Base-by-base conservation (phyloP, 2,888 invertebrate species). In the Bugulina stolonifera region DNA sequence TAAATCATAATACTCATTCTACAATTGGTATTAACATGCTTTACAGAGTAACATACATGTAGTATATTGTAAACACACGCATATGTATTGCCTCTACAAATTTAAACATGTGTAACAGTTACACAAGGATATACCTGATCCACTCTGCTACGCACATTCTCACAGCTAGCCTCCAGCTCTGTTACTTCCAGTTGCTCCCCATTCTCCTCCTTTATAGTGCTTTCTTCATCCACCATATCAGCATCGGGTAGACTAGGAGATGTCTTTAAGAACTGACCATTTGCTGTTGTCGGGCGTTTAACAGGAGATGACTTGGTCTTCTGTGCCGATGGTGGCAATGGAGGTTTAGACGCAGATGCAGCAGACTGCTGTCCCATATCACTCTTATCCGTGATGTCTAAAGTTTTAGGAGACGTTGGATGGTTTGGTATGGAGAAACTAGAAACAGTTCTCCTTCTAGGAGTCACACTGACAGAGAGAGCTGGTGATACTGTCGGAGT, bases 211-310 rank as follows among this genome's bases (percentile, higher is more conserved):
- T n/a, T n/a, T n/a, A n/a, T 57, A 14, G 57, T n/a, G n/a, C 5
- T 57, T n/a, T 23, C 3, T 5, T 25, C 57, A 5, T 55, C 23
- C 32, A 14, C n/a, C 14, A 27, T 14, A 14, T 32, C 32, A 10
- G 27, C 27, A 32, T 25, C 64, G 3, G 64, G 64, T 2, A 25
- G 32, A 2, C 2, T 64, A 64, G 27, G 3, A 34, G 64, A 2
- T 27, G 64, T 64, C 32, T 32, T 64, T 29, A 64, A 32, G n/a
- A 64, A 64, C 34, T 64, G 64, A 29, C 64, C 64, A 64, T 64
- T 27, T 14, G 64, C 64, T 2, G 64, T 64, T 2, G 64, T 64
- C 5, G 64, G 64, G 3, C 64, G 29, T 27, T 64, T 64, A 14
- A 64, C 32, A 2, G 64, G 64, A 14, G 64, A 14, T 64, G 22